Conservation (phyloP, 2,113 vertebrate species). For the Rhipidura dahli region DNA sequence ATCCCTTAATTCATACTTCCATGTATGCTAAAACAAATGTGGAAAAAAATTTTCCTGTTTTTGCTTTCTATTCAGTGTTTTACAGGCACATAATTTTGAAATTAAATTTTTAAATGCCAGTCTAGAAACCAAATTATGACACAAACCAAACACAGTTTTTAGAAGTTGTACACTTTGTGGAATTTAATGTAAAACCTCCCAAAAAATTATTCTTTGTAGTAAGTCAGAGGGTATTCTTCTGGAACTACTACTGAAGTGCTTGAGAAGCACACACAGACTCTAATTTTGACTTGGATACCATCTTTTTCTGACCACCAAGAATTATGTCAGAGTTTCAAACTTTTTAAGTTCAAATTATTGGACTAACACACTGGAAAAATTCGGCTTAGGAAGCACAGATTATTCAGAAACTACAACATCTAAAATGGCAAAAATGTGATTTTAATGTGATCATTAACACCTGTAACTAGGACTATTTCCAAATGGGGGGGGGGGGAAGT, state of each 20-base stretch:
- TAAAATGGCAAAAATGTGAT: neutral
- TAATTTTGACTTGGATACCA: neutral
- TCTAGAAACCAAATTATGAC: neutral
- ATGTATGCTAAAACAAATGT: neutral
- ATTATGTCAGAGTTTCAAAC: neutral
- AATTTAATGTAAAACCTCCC: slow-evolving; percentile 33
- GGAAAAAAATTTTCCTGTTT: neutral
- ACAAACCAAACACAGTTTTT: slow-evolving; percentile 36
- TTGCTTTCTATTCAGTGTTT: neutral
- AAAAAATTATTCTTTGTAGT: slow-evolving; percentile 23
- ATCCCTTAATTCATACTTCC: neutral
- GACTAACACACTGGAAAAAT: neutral
- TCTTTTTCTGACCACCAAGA: neutral
- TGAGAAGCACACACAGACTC: neutral
- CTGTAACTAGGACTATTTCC: neutral
- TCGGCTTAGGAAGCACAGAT: neutral
- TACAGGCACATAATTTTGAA: neutral
- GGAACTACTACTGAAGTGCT: neutral
- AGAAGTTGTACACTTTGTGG: neutral
- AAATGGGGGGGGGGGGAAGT: neutral
- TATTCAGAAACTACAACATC: neutral
- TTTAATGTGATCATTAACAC: neutral
- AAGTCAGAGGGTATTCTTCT: neutral
- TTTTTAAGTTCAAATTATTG: neutral
- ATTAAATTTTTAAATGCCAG: neutral